Evolutionary conservation across 2,113 vertebrate species (phyloP).

Genomic region (Ranitomeya imitator): DNA sequence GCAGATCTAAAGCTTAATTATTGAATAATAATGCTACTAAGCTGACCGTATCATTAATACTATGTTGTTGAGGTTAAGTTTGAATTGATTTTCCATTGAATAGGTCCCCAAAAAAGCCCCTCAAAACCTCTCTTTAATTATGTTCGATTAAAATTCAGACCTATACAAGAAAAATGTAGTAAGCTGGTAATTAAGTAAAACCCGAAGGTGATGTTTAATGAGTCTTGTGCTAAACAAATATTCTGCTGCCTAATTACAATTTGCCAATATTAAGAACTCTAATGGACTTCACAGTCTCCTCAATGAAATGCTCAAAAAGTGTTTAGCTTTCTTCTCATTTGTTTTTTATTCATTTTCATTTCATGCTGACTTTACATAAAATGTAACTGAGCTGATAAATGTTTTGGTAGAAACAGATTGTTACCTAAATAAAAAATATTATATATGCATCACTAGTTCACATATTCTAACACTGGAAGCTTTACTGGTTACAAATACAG

Average conservation of each 20-base stretch:
- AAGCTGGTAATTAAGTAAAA: slow-evolving; percentile 53
- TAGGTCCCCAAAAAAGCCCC: slow-evolving; percentile 28
- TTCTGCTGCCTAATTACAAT: slow-evolving; percentile 55
- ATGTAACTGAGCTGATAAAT: not conserved
- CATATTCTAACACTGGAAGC: too few species aligned
- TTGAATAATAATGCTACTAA: not conserved
- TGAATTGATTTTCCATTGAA: slow-evolving; percentile 48
- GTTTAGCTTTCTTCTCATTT: slow-evolving; percentile 28
- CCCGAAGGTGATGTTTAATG: slow-evolving; percentile 56
- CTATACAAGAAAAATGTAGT: slow-evolving; percentile 55
- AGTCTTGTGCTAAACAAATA: slow-evolving; percentile 54
- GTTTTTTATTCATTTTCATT: slow-evolving; percentile 31
- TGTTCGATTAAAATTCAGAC: slow-evolving; percentile 55
- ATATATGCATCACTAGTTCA: too few species aligned
- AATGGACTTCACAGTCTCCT: slow-evolving; percentile 47
- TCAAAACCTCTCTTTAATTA: slow-evolving; percentile 52
- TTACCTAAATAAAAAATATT: not conserved
- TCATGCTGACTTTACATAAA: slow-evolving; percentile 36
- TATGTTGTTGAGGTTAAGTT: slow-evolving; percentile 28
- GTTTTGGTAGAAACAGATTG: not conserved
- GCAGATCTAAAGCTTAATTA: not conserved
- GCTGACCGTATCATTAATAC: not conserved
- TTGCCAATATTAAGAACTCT: slow-evolving; percentile 55
- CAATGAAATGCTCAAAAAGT: slow-evolving; percentile 32
- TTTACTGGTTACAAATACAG: too few species aligned